Evolutionary conservation across 2,888 invertebrate genomes (phyloP).

Genomic region (Ceratothoa steindachneri): DNA sequence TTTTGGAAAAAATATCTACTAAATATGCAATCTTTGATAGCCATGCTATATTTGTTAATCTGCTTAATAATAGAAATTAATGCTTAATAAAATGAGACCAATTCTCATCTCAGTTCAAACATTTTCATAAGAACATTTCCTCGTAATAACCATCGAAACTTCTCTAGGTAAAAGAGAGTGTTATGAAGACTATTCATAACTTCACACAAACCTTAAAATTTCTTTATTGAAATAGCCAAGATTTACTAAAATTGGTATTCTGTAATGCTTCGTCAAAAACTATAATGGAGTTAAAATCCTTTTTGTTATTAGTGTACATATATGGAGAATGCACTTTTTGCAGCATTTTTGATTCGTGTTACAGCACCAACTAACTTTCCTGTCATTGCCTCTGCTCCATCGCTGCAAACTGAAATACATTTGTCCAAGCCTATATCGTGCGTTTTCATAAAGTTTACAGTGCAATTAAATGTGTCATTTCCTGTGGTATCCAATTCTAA

Average conservation of each 20-base stretch:
- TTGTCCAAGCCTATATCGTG: too few species aligned
- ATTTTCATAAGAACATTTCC: background rate
- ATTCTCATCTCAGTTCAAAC: background rate
- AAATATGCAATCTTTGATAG: background rate
- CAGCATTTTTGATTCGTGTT: too few species aligned
- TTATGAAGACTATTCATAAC: background rate
- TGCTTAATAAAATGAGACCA: background rate
- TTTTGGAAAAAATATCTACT: too few species aligned
- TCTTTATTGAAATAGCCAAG: background rate
- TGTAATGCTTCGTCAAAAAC: background rate
- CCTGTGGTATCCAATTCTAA: too few species aligned
- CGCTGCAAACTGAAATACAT: too few species aligned
- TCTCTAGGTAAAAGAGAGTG: background rate
- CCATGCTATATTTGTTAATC: background rate
- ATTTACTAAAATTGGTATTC: background rate
- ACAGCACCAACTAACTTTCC: too few species aligned
- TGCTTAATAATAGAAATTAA: background rate
- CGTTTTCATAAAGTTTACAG: too few species aligned
- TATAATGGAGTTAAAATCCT: background rate
- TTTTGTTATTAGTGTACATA: background rate
- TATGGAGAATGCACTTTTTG: background rate
- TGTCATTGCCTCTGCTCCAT: too few species aligned
- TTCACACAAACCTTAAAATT: background rate
- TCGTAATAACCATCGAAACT: background rate
- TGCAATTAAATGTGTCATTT: too few species aligned